A percentile compares a stretch with the other conserved stretches of the same genome.
These are phyloP conservation scores for Sinocyclocheilus maitianheensis DNA, from an alignment of 2,113 vertebrate species.

Conservation along the genomic window DNA sequence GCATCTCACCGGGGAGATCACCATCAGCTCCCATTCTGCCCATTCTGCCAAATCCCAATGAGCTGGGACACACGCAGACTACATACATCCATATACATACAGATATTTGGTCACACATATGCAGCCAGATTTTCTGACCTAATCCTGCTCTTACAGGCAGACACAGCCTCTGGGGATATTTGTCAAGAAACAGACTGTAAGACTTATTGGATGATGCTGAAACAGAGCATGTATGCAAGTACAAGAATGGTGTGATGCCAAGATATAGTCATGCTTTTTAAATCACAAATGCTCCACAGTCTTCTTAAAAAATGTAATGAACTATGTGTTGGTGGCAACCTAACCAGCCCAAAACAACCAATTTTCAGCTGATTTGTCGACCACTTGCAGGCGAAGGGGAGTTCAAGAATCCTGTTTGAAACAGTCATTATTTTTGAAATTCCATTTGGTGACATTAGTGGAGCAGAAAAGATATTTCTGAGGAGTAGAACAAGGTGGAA, in stretches of 20 bases:
- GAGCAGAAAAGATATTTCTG: not conserved
- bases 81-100: slow-evolving; percentile 1
- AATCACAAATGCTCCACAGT: not conserved
- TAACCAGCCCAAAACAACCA: not conserved
- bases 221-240: not conserved
- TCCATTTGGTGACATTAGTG: not conserved
- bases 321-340: not conserved
- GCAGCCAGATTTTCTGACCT: slow-evolving; percentile 22
- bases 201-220: slow-evolving; percentile 24
- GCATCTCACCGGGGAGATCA: slow-evolving; percentile 54
- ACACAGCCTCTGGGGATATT: slow-evolving; percentile 31
- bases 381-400: not conserved
- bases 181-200: slow-evolving; percentile 47
- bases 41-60: slow-evolving; percentile 54
- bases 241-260: slow-evolving; percentile 24
- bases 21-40: slow-evolving; percentile 66
- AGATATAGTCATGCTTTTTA: slow-evolving; percentile 21
- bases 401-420: not conserved
- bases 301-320: not conserved
- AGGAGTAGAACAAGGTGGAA: not conserved
- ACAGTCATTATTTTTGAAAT: not conserved
- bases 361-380: not conserved
- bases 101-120: not conserved
- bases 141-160: slow-evolving; percentile 25
- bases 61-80: slow-evolving; percentile 9